Evolutionary conservation across 1,140 invertebrate species (phyloP).

Genomic region (Drosophila sulfurigaster): DNA sequence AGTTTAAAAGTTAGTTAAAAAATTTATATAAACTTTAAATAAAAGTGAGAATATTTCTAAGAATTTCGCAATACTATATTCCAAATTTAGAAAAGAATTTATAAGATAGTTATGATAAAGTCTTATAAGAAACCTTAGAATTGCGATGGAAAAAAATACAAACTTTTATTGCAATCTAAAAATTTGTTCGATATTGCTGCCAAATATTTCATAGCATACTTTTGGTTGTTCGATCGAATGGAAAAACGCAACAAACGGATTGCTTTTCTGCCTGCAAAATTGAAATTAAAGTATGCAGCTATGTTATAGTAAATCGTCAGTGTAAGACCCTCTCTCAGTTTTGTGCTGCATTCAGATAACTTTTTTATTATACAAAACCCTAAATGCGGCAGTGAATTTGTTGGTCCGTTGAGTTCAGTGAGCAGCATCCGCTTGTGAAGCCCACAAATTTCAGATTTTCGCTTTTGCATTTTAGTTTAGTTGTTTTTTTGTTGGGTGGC

Average conservation of each 20-base stretch:
- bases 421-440: slow-evolving; percentile 10
- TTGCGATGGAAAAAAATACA: no score
- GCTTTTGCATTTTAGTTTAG: slow-evolving; percentile 44
- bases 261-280: slow-evolving; percentile 4
- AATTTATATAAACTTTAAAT: no score
- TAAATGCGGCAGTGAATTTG: slow-evolving; percentile 29
- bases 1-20: no score
- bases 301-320: not conserved
- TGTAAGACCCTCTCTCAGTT: slow-evolving; percentile 11
- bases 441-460: slow-evolving; percentile 32
- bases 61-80: no score
- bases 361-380: not conserved
- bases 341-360: not conserved
- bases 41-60: no score
- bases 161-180: not conserved
- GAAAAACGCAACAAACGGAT: not conserved
- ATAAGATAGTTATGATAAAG: no score
- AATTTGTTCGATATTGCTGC: not conserved
- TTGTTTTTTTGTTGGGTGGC: slow-evolving; percentile 11
- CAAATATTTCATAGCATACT: slow-evolving; percentile 6
- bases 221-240: not conserved
- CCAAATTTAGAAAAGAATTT: no score
- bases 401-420: not conserved
- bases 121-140: no score
- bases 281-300: not conserved